phyloP scores from a whole-genome alignment of 1,140 invertebrate species.

The Calephelis nemesis region DNA sequence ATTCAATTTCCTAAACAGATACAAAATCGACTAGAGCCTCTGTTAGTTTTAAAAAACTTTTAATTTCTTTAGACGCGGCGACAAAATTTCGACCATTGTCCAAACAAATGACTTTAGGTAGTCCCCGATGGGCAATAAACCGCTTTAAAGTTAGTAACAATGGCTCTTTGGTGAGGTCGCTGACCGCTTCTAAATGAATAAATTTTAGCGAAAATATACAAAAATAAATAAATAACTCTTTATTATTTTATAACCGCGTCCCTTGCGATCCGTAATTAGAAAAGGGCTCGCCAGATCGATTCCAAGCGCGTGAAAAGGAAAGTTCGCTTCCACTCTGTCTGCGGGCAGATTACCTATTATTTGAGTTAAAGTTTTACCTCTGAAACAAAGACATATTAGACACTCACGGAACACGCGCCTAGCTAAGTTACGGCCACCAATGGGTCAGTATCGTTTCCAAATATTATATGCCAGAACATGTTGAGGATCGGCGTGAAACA shows the following conservation, averaged over 20 bases:
- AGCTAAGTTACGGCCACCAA: constrained; percentile 10
- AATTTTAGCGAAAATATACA: constrained; percentile 40
- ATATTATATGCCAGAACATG: constrained; percentile 13
- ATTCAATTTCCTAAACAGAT: constrained; percentile 16
- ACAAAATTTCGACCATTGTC: constrained; percentile 29
- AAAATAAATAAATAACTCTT: constrained; percentile 41
- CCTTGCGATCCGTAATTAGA: constrained; percentile 34
- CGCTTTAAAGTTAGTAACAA: constrained; percentile 32
- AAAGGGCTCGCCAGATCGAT: constrained; percentile 37
- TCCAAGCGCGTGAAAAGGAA: constrained; percentile 29
- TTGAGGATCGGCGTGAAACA: constrained; percentile 24
- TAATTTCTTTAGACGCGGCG: constrained; percentile 24
- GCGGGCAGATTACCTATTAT: constrained; percentile 37
- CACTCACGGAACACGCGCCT: constrained; percentile 15
- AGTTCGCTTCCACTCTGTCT: constrained; percentile 22
- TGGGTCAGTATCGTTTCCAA: constrained; percentile 14
- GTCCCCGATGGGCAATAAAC: constrained; percentile 23
- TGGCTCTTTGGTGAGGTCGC: constrained; percentile 36
- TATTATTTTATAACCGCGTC: constrained; percentile 30
- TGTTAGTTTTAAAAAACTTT: constrained; percentile 23
- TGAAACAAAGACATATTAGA: constrained; percentile 13
- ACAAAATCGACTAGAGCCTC: constrained; percentile 21
- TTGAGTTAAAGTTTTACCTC: constrained; percentile 11
- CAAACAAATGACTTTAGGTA: constrained; percentile 22
- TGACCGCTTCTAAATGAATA: constrained; percentile 38